phyloP scores from a whole-genome alignment of 1,140 invertebrate genomes.

The Caenorhabditis inopinata region DNA sequence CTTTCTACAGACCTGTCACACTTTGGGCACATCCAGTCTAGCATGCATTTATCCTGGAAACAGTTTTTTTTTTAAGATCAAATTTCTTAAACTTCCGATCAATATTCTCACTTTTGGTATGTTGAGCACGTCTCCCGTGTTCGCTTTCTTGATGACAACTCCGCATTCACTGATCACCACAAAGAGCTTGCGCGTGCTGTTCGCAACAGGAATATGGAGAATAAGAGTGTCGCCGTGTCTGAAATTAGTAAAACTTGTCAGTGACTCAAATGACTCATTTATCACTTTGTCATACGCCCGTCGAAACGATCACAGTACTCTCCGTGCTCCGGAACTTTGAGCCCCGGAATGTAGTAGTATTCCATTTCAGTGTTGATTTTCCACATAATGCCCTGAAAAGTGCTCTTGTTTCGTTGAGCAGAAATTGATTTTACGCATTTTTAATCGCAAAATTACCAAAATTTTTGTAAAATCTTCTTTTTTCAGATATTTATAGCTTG shows the following conservation, averaged over 20 bases:
- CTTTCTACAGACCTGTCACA: not conserved
- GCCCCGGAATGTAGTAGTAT: not conserved
- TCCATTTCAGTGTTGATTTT: not conserved
- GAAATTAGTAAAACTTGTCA: not conserved
- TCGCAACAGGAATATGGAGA: not conserved
- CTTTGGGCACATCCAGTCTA: not conserved
- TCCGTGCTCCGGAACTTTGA: not conserved
- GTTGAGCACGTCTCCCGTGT: not conserved
- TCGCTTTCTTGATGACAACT: not conserved
- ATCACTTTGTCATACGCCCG: not conserved
- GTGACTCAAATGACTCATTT: not conserved
- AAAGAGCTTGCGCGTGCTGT: not conserved
- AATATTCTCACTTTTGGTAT: not conserved
- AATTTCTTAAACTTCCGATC: too few relatives aligned
- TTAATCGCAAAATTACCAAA: too few relatives aligned
- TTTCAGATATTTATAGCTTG: too few relatives aligned
- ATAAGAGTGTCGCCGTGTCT: not conserved
- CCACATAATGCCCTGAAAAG: not conserved
- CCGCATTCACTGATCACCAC: not conserved
- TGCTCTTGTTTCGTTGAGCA: too few relatives aligned
- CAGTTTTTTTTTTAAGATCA: not conserved
- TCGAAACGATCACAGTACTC: not conserved
- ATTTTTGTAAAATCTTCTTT: too few relatives aligned
- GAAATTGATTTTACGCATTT: too few relatives aligned
- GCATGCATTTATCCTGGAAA: not conserved